Evolutionary conservation across 2,113 vertebrate genomes (phyloP), one percentile per base, ranked within the genome.

Genomic region (Petrocephalus zakoni): DNA sequence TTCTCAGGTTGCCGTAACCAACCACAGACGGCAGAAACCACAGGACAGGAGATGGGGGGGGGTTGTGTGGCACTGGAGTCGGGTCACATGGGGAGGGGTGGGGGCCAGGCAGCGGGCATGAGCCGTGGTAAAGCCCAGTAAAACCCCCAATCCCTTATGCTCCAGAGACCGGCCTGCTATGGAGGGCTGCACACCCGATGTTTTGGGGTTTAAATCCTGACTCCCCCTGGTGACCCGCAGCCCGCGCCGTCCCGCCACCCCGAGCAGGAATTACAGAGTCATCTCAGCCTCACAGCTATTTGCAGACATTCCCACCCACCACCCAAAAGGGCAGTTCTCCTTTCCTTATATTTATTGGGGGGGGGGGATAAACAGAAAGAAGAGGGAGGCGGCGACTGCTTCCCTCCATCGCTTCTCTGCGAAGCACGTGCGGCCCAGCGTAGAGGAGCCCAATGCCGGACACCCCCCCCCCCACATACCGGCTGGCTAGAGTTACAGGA

Each of bases 301-400:
- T 88, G n/a, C 51, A 75, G 47, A 87, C 21, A n/a, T 87, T 56
- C 37, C 85, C 37, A 10, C 19, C 46, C 47, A 42, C 49, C 29
- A 19, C 29, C 49, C 17, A 19, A 37, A 88, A 37, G 51, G 34
- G 17, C 25, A 47, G 8, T 81, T 88, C 87, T 88, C 64, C 64
- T 78, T 89, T 85, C 1, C 6, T 25, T 25, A 34, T 85, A 25
- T 85, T 17, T 85, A 51, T 42, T 8, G 5, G 22, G 58, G 19
- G 11, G 19, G 85, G 52, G 68, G 19, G 5, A 42, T 21, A 84
- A 22, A n/a, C 25, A n/a, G 52, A 22, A 13, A 92, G 92, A 93
- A 89, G 61, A 68, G 91, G 93, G 93, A 93, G 89, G 90, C 91
- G 58, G 90, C 72, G 64, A 90, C 93, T 94, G 93, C 10, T 83